phyloP scores from a whole-genome alignment of 2,888 invertebrate genomes.

The Andrena camellia region DNA sequence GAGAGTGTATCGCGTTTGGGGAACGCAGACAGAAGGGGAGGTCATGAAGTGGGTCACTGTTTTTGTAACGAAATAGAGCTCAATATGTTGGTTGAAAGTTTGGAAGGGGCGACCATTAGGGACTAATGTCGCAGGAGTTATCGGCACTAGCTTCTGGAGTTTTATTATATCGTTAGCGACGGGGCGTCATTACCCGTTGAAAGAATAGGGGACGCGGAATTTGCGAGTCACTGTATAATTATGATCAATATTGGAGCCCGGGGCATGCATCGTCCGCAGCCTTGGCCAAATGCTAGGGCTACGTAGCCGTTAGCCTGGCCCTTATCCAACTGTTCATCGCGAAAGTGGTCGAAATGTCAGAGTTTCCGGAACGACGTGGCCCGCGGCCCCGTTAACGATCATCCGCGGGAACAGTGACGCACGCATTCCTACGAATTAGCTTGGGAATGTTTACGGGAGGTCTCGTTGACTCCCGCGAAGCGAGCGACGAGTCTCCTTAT shows the following conservation, averaged over 20 bases:
- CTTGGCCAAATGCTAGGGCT: background rate
- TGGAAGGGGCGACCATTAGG: too few relatives aligned
- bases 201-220: background rate
- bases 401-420: conserved; percentile 47
- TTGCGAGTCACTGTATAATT: background rate
- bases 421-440: conserved; percentile 67
- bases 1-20: too few relatives aligned
- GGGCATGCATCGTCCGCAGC: background rate
- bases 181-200: background rate
- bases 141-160: too few relatives aligned
- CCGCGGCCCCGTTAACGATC: conserved; percentile 51
- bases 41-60: too few relatives aligned
- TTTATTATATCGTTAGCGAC: background rate
- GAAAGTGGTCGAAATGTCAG: conserved; percentile 49
- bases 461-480: conserved; percentile 62
- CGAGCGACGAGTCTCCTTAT: conserved; percentile 45
- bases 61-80: too few relatives aligned
- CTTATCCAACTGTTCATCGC: conserved; percentile 23
- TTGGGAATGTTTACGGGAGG: conserved; percentile 59
- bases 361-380: conserved; percentile 53
- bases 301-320: conserved; percentile 14
- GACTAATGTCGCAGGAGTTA: too few relatives aligned
- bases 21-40: too few relatives aligned
- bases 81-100: too few relatives aligned
- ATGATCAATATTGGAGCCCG: conserved; percentile 14